These are phyloP conservation scores for Lepus oiostolus DNA, from an alignment of 2,797 vertebrate species.

Conservation along the genomic window DNA sequence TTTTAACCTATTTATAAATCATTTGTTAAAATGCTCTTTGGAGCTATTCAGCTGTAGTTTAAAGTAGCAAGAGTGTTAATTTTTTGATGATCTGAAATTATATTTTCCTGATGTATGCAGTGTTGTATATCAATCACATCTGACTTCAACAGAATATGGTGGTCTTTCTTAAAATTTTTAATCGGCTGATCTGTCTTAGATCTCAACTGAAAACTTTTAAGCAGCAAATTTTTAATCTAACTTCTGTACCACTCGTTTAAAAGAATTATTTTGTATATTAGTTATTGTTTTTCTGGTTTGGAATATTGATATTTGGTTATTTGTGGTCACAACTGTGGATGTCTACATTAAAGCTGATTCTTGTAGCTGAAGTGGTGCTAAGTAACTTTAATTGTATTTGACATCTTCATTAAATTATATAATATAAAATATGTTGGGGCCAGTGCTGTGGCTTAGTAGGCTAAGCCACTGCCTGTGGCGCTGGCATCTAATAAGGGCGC, in stretches of 20 bases:
- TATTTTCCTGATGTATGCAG: not conserved
- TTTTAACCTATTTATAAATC: not conserved
- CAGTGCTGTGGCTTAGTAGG: too few relatives aligned
- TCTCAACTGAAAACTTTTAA: conserved; percentile 19
- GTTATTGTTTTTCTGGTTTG: conserved; percentile 22
- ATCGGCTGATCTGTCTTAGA: not conserved
- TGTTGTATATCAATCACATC: not conserved
- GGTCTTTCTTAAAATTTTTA: conserved; percentile 13
- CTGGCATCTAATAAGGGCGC: too few relatives aligned
- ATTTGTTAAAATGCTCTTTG: not conserved
- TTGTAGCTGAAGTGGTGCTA: not conserved
- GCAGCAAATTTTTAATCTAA: not conserved
- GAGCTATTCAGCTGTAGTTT: not conserved
- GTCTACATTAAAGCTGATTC: not conserved
- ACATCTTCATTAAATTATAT: not conserved
- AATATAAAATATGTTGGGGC: not conserved
- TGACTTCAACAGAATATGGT: not conserved
- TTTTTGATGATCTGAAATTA: not conserved
- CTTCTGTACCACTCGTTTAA: not conserved
- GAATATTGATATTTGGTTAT: not conserved
- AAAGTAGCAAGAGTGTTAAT: not conserved
- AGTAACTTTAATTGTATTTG: conserved; percentile 10
- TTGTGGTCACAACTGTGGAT: not conserved
- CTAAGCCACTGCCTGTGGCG: too few relatives aligned
- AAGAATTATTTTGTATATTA: conserved; percentile 23